A percentile compares a stretch with the other conserved stretches of the same genome.
Evolutionary conservation across 2,888 invertebrate genomes (phyloP).

Genomic region (Automeris io): DNA sequence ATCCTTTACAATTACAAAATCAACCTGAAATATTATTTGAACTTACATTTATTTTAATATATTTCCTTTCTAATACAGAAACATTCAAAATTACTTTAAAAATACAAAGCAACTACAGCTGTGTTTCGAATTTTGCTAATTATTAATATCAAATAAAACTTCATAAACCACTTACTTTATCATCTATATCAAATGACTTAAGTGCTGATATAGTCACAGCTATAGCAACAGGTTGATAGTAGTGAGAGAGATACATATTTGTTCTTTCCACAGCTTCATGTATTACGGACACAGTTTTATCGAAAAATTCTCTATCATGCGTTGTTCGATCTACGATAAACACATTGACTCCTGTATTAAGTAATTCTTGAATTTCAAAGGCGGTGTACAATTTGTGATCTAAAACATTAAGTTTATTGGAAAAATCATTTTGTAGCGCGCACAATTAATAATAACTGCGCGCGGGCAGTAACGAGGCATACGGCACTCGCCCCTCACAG

Average conservation of each 20-base stretch:
- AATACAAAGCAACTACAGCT: no score
- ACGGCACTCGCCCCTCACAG: no score
- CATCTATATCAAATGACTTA: slow-evolving; percentile 19
- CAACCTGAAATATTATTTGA: slow-evolving; percentile 17
- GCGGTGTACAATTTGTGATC: not conserved
- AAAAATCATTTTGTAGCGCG: no score
- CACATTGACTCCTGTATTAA: slow-evolving; percentile 26
- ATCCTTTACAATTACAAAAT: slow-evolving; percentile 34
- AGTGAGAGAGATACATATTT: slow-evolving; percentile 14
- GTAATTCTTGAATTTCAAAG: not conserved
- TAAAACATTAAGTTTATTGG: no score
- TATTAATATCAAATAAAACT: no score
- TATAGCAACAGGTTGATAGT: slow-evolving; percentile 21
- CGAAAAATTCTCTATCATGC: slow-evolving; percentile 16
- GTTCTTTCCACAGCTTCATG: slow-evolving; percentile 11
- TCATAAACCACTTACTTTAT: not conserved
- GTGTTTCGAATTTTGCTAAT: no score
- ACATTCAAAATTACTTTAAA: no score
- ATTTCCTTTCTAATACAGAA: slow-evolving; percentile 1
- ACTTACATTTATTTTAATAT: not conserved
- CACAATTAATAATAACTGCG: no score
- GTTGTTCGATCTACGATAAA: slow-evolving; percentile 30
- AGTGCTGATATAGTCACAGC: slow-evolving; percentile 24
- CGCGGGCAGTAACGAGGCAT: no score
- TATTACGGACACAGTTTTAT: slow-evolving; percentile 13